Conservation (phyloP, 2,888 invertebrate genomes). For the Crocallis elinguaria region DNA sequence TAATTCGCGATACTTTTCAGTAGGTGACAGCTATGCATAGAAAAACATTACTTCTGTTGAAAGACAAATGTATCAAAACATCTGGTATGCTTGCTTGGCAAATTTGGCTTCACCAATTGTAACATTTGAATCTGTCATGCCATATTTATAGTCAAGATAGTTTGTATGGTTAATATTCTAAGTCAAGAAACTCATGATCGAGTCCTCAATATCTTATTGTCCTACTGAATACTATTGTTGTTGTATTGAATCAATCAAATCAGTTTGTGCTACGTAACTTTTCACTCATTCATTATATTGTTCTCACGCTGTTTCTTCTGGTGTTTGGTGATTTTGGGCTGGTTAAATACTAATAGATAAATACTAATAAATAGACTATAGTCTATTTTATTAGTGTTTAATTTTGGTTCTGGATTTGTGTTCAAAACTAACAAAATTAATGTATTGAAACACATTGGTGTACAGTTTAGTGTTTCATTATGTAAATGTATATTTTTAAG, state of each 20-base stretch:
- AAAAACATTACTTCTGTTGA: neutral
- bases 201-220: no score
- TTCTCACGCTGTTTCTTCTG: slow-evolving; percentile 9
- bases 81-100: neutral
- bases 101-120: no score
- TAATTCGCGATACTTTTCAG: neutral
- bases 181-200: no score
- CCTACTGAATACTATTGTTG: no score
- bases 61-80: neutral
- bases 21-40: neutral
- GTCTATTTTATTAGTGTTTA: neutral
- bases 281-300: neutral
- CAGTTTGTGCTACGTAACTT: neutral
- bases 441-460: neutral
- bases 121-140: no score
- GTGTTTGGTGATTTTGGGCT: slow-evolving; percentile 3
- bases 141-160: no score
- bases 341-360: neutral
- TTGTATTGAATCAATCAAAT: neutral
- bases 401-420: slow-evolving; percentile 6
- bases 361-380: no score
- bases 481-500: no score
- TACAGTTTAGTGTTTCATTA: neutral
- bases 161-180: no score
- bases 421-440: slow-evolving; percentile 3